phyloP scores from a whole-genome alignment of 2,113 vertebrate genomes.

The Psilopogon haemacephalus region DNA sequence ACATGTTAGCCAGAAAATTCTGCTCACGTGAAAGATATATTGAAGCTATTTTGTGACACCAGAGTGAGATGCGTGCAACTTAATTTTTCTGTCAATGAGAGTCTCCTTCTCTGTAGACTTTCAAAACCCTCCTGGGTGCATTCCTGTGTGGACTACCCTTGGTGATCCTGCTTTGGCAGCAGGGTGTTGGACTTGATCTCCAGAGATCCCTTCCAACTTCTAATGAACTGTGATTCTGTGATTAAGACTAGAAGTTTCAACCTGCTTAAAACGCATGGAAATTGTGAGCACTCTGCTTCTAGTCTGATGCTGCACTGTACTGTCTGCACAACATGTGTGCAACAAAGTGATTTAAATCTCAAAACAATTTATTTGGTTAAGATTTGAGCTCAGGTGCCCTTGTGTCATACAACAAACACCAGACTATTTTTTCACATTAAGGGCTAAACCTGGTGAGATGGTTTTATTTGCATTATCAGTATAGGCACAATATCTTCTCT shows the following conservation, averaged over 20 bases:
- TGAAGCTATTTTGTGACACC: not conserved
- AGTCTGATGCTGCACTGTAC: not conserved
- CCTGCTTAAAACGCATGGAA: constrained; percentile 50
- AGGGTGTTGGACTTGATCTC: too few species aligned
- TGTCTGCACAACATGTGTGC: not conserved
- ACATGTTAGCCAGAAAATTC: not conserved
- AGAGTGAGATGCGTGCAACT: not conserved
- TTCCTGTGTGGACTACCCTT: too few species aligned
- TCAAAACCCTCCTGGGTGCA: too few species aligned
- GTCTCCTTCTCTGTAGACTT: not conserved
- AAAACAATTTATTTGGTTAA: constrained; percentile 44
- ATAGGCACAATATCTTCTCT: not conserved
- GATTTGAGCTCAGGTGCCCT: constrained; percentile 31
- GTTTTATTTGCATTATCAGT: not conserved
- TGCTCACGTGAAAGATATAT: not conserved
- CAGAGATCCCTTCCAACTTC: too few species aligned
- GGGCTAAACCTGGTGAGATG: not conserved
- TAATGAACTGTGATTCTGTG: too few species aligned
- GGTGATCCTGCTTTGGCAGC: too few species aligned
- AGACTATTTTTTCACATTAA: not conserved
- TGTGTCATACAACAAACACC: constrained; percentile 33
- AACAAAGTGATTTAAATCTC: not conserved
- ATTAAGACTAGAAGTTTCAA: not conserved
- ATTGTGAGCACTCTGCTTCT: not conserved
- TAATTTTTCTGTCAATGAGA: not conserved